Evolutionary conservation across 2,888 invertebrate genomes (phyloP).

Genomic region (Leptarthrus brevirostris): DNA sequence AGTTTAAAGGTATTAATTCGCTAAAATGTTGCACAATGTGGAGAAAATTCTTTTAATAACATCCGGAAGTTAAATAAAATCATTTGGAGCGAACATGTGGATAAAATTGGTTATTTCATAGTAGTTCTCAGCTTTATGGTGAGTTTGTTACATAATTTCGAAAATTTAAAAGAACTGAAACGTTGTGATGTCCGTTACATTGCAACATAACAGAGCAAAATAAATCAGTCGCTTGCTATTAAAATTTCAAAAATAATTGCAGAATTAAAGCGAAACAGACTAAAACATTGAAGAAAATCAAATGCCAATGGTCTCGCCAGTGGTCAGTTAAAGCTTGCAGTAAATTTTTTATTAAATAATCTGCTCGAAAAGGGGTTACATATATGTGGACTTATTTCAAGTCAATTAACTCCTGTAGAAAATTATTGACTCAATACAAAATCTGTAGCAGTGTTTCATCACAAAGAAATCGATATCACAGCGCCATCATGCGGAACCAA

Average conservation of each 20-base stretch:
- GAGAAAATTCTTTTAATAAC: no score
- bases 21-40: no score
- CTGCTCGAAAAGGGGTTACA: slow-evolving; percentile 17
- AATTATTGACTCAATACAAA: slow-evolving; percentile 32
- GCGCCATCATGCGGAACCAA: slow-evolving; percentile 33
- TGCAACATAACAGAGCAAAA: neutral
- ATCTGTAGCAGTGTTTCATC: slow-evolving; percentile 20
- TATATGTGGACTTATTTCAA: slow-evolving; percentile 7
- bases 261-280: neutral
- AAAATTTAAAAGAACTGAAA: neutral
- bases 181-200: neutral
- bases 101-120: no score
- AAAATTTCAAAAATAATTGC: neutral
- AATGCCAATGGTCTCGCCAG: neutral
- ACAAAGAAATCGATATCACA: slow-evolving; percentile 42
- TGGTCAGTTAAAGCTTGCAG: neutral
- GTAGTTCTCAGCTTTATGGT: no score
- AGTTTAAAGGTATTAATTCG: no score
- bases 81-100: no score
- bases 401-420: slow-evolving; percentile 24
- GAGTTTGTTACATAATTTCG: neutral
- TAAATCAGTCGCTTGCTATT: neutral
- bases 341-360: slow-evolving; percentile 1
- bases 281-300: neutral
- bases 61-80: no score